Percentiles rank a stretch among this genome's conserved stretches.
Evolutionary conservation across 1,140 invertebrate species (phyloP).

Genomic region (Hermetia illucens): DNA sequence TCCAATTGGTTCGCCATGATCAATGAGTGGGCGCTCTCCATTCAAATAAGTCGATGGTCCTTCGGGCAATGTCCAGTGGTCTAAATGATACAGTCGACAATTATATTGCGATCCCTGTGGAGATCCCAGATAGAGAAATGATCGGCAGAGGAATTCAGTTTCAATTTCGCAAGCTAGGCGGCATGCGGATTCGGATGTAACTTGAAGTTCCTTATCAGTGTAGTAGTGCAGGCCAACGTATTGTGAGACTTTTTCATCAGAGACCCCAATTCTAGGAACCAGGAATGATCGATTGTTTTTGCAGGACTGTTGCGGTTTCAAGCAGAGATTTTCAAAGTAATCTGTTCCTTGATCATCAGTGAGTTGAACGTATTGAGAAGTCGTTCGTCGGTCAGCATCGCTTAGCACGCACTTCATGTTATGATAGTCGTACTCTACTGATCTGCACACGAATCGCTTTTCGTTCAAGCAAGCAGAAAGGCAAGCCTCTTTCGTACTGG

Average conservation of each 20-base stretch:
- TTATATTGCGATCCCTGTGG: constrained; percentile 66
- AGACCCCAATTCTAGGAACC: constrained; percentile 69
- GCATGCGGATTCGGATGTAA: constrained; percentile 70
- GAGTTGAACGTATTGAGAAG: constrained; percentile 68
- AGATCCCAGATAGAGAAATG: constrained; percentile 69
- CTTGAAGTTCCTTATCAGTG: constrained; percentile 82
- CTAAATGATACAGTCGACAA: constrained; percentile 82
- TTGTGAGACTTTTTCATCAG: constrained; percentile 78
- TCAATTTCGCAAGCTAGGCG: constrained; percentile 81
- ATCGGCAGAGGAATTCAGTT: constrained; percentile 83
- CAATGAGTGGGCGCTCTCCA: constrained; percentile 74
- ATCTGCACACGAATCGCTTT: constrained; percentile 80
- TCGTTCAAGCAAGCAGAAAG: constrained; percentile 83
- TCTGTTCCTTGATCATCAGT: constrained; percentile 82
- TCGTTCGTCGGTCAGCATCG: constrained; percentile 74
- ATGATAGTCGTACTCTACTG: constrained; percentile 86
- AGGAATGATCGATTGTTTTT: constrained; percentile 62
- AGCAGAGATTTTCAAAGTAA: constrained; percentile 90
- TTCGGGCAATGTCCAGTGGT: constrained; percentile 81
- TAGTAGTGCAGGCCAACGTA: constrained; percentile 86
- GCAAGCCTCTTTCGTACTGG: constrained; percentile 86
- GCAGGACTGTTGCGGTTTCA: constrained; percentile 73
- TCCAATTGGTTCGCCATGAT: constrained; percentile 78
- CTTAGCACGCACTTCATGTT: constrained; percentile 80
- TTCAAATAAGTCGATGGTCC: constrained; percentile 81